Conservation (phyloP, 2,888 invertebrate species). For the Campoplex nolae region DNA sequence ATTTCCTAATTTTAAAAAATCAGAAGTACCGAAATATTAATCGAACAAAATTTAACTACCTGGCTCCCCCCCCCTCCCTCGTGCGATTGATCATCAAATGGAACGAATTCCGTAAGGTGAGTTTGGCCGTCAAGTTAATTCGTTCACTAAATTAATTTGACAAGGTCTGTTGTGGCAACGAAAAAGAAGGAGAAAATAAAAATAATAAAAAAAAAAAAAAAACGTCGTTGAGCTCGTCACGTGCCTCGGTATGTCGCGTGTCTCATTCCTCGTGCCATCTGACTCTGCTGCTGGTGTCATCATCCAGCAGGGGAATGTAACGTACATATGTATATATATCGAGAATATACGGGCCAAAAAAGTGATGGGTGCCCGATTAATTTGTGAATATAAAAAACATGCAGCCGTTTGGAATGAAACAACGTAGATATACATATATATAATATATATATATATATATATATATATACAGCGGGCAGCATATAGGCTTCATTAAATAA, state of each 20-base stretch:
- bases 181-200: conserved; percentile 23
- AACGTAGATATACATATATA: neutral
- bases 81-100: neutral
- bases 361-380: conserved; percentile 79
- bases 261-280: conserved; percentile 66
- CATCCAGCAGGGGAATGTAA: conserved; percentile 34
- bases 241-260: conserved; percentile 65
- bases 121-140: conserved; percentile 1
- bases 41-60: neutral
- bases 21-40: neutral
- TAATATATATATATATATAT: too few species aligned
- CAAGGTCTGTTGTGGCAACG: conserved; percentile 28
- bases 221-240: conserved; percentile 46
- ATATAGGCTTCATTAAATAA: conserved; percentile 63
- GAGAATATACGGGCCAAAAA: conserved; percentile 73
- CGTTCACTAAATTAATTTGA: conserved; percentile 38
- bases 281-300: conserved; percentile 61
- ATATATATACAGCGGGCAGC: neutral
- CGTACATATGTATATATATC: conserved; percentile 6
- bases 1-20: neutral
- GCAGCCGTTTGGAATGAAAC: conserved; percentile 64
- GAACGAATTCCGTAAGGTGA: neutral
- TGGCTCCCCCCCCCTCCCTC: too few species aligned
- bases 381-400: conserved; percentile 75
- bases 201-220: neutral